These are phyloP conservation scores for Cataglyphis cursor DNA, from an alignment of 2,888 invertebrate genomes.

Conservation along the genomic window DNA sequence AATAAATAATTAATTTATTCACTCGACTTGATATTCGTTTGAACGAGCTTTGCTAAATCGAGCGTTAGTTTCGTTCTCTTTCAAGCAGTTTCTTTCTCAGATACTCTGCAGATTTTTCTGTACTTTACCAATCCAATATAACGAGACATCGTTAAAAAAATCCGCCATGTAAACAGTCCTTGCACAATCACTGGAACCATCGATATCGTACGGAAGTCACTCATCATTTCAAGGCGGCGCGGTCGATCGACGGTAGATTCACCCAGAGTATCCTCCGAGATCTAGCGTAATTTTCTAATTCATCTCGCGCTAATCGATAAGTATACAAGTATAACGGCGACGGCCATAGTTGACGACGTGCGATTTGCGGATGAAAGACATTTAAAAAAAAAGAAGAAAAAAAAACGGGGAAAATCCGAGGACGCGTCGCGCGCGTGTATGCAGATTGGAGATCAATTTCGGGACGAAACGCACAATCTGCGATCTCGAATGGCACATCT, in stretches of 20 bases:
- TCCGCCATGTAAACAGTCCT: conserved; percentile 19
- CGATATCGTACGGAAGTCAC: conserved; percentile 5
- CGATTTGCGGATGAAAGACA: not conserved
- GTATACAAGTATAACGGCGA: conserved; percentile 36
- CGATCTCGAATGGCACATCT: conserved; percentile 36
- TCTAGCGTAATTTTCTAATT: conserved; percentile 64
- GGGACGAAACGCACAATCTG: conserved; percentile 4
- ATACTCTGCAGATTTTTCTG: not conserved
- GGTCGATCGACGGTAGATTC: conserved; percentile 50
- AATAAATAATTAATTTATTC: conserved; percentile 46
- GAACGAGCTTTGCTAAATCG: conserved; percentile 18
- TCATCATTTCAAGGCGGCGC: conserved; percentile 50
- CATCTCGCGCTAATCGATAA: conserved; percentile 26
- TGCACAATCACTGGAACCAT: conserved; percentile 21
- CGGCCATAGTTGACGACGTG: not conserved
- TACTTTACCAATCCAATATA: not conserved
- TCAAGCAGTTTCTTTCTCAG: not conserved
- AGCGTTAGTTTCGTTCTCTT: conserved; percentile 15
- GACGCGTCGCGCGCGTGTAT: conserved; percentile 33
- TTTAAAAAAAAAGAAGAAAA: not conserved
- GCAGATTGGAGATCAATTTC: not conserved
- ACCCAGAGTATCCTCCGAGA: conserved; percentile 40
- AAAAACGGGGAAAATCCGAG: not conserved
- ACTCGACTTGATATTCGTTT: conserved; percentile 26
- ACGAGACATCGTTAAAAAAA: not conserved